Evolutionary conservation across 1,140 invertebrate genomes (phyloP).

Genomic region (Hesperophylax magnus): DNA sequence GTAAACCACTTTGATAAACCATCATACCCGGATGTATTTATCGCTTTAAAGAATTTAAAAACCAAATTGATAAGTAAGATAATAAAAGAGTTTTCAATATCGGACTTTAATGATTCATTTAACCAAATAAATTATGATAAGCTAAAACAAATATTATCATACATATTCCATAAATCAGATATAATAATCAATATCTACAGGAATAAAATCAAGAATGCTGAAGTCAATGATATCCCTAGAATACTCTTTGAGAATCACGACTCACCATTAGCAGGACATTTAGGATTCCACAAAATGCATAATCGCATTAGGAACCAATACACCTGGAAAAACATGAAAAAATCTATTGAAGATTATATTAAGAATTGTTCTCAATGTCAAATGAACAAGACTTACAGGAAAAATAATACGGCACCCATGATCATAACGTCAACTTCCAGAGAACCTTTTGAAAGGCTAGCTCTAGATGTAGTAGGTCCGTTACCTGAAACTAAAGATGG

Average conservation of each 20-base stretch:
- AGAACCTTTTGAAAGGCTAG: constrained; percentile 55
- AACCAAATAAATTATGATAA: constrained; percentile 50
- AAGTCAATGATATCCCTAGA: constrained; percentile 49
- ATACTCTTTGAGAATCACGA: constrained; percentile 59
- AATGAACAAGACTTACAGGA: constrained; percentile 59
- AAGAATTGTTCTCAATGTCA: constrained; percentile 61
- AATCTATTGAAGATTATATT: constrained; percentile 59
- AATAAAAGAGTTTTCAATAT: constrained; percentile 41
- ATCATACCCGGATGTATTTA: constrained; percentile 48
- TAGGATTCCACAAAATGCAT: constrained; percentile 59
- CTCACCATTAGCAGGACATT: constrained; percentile 59
- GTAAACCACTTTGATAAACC: constrained; percentile 52
- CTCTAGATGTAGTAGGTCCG: constrained; percentile 60
- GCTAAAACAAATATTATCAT: constrained; percentile 50
- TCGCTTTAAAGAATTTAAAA: constrained; percentile 45
- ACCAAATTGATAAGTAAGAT: constrained; percentile 37
- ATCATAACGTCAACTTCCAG: constrained; percentile 59
- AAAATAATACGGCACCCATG: constrained; percentile 55
- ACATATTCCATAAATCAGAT: constrained; percentile 42
- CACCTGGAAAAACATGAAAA: constrained; percentile 59
- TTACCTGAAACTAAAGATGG: constrained; percentile 53
- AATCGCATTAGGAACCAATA: constrained; percentile 59
- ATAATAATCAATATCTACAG: constrained; percentile 48
- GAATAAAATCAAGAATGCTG: constrained; percentile 35
- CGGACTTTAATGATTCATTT: constrained; percentile 30